phyloP scores from a whole-genome alignment of 2,113 vertebrate genomes.

The Pedionomus torquatus region DNA sequence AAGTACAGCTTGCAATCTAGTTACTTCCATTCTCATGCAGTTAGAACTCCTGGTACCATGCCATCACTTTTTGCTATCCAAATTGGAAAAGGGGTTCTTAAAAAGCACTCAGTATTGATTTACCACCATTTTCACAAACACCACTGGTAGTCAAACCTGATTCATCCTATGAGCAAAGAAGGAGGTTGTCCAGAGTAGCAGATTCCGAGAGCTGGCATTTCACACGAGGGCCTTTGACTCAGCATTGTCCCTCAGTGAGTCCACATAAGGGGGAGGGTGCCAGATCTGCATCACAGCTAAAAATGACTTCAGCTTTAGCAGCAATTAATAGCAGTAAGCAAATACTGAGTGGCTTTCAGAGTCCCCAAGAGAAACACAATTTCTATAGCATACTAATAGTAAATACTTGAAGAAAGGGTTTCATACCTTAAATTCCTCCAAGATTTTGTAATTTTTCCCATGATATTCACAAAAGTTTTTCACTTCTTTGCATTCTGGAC shows the following conservation, averaged over 20 bases:
- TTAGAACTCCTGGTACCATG: neutral
- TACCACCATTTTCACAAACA: neutral
- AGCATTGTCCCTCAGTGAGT: neutral
- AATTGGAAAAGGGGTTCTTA: neutral
- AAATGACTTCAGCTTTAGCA: neutral
- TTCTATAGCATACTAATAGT: neutral
- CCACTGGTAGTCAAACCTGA: neutral
- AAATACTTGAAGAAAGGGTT: neutral
- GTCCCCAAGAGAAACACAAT: neutral
- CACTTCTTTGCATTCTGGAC: slow-evolving; percentile 98
- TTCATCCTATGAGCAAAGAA: neutral
- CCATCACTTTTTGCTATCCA: neutral
- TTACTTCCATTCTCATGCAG: neutral
- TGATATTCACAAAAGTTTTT: slow-evolving; percentile 99
- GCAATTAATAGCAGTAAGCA: neutral
- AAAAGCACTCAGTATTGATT: neutral
- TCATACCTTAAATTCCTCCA: slow-evolving; percentile 99
- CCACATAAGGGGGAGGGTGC: neutral
- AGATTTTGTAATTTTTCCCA: slow-evolving; percentile 96
- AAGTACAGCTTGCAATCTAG: neutral
- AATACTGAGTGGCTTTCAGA: neutral
- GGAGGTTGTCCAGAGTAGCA: neutral
- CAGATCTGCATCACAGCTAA: neutral
- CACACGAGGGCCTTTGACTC: fast-evolving
- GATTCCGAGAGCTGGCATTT: neutral